Evolutionary conservation across 2,113 vertebrate species (phyloP).

Genomic region (Sphaerodactylus townsendi): DNA sequence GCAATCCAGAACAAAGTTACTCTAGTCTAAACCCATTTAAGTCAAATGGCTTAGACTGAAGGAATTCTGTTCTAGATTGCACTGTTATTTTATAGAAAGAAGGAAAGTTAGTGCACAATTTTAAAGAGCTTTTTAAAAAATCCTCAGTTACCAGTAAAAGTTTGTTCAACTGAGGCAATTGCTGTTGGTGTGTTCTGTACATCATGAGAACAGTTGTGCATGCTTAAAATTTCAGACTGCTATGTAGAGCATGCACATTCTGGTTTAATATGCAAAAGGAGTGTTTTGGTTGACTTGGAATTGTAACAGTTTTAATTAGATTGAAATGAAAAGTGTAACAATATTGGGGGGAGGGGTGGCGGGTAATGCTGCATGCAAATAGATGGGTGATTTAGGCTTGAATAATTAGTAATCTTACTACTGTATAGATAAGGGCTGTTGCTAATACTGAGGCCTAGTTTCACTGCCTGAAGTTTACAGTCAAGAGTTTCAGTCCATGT

Average conservation of each 20-base stretch:
- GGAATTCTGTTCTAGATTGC: no score
- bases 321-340: conserved; percentile 18
- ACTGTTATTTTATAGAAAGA: conserved; percentile 31
- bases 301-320: not conserved
- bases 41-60: no score
- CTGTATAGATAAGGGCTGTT: conserved; percentile 8
- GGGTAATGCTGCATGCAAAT: conserved; percentile 37
- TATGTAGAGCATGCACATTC: not conserved
- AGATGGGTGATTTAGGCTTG: not conserved
- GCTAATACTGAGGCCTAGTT: not conserved
- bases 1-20: no score
- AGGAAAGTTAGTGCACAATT: conserved; percentile 13
- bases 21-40: no score
- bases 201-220: conserved; percentile 19
- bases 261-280: conserved; percentile 5
- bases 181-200: not conserved
- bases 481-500: no score
- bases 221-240: not conserved
- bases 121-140: not conserved
- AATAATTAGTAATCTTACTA: conserved; percentile 20
- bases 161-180: not conserved
- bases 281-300: conserved; percentile 14
- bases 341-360: not conserved
- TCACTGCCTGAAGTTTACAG: no score
- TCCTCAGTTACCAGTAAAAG: conserved; percentile 26